These are phyloP conservation scores for Cantharis nigra DNA, from an alignment of 2,888 invertebrate species.

Conservation along the genomic window DNA sequence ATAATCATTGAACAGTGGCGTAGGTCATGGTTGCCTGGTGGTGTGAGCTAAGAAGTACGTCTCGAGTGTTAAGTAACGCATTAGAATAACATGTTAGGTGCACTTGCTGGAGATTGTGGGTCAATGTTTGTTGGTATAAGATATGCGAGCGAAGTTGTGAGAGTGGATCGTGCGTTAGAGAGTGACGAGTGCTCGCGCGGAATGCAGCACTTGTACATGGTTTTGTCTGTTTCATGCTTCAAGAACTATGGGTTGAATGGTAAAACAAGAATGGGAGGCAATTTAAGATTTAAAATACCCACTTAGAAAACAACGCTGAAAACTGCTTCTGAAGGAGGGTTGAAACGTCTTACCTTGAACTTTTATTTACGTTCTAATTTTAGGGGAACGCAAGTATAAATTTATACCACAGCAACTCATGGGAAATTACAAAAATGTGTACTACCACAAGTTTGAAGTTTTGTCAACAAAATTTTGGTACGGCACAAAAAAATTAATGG, in stretches of 20 bases:
- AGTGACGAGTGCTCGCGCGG: constrained; percentile 34
- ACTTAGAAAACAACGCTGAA: neutral
- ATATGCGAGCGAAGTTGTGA: constrained; percentile 22
- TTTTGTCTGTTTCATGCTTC: constrained; percentile 34
- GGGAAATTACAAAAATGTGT: neutral
- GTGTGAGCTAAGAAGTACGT: constrained; percentile 31
- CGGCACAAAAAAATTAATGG: neutral
- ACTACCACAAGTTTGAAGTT: neutral
- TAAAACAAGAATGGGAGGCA: constrained; percentile 5
- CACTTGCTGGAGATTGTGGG: constrained; percentile 36
- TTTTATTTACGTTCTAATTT: neutral
- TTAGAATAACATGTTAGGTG: constrained; percentile 32
- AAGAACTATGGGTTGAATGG: constrained; percentile 28
- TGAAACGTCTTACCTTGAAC: neutral
- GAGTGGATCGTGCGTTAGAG: constrained; percentile 30
- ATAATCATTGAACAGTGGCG: constrained; percentile 34
- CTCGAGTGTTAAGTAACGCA: constrained; percentile 28
- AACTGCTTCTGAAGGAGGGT: neutral
- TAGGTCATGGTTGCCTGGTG: constrained; percentile 37
- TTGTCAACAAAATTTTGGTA: neutral
- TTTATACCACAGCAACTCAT: neutral
- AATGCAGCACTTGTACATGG: constrained; percentile 39
- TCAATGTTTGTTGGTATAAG: constrained; percentile 29
- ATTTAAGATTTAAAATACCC: neutral
- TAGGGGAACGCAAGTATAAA: neutral